phyloP scores from a whole-genome alignment of 2,888 invertebrate species.

The Hydropsyche betteni region DNA sequence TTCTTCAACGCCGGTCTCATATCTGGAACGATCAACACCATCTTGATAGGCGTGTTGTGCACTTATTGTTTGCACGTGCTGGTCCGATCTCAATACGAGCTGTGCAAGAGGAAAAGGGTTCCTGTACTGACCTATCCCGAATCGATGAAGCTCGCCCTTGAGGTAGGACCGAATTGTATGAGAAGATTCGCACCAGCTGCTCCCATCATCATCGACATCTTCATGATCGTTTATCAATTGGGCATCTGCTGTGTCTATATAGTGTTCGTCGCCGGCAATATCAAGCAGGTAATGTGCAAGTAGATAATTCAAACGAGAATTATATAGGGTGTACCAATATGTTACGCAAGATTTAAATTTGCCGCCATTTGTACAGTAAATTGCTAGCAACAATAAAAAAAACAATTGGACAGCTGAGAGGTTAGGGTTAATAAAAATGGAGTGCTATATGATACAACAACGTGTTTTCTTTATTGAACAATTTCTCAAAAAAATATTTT shows the following conservation, averaged over 20 bases:
- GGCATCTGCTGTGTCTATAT: slow-evolving; percentile 97
- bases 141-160: slow-evolving; percentile 81
- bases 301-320: too few relatives aligned
- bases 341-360: too few relatives aligned
- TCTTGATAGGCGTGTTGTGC: slow-evolving; percentile 75
- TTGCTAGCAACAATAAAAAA: too few relatives aligned
- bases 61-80: slow-evolving; percentile 83
- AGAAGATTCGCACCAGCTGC: slow-evolving; percentile 70
- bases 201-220: slow-evolving; percentile 71
- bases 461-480: too few relatives aligned
- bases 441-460: too few relatives aligned
- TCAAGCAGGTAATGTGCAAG: slow-evolving; percentile 72
- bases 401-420: too few relatives aligned
- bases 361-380: too few relatives aligned
- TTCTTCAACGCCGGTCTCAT: slow-evolving; percentile 80
- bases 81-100: slow-evolving; percentile 66
- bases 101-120: slow-evolving; percentile 70
- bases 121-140: slow-evolving; percentile 86
- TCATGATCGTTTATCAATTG: slow-evolving; percentile 85
- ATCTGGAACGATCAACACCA: slow-evolving; percentile 73
- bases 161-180: slow-evolving; percentile 75
- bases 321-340: too few relatives aligned
- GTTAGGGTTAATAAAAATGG: too few relatives aligned
- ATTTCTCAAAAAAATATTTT: too few relatives aligned
- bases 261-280: slow-evolving; percentile 89